Conservation (phyloP, 2,113 vertebrate genomes). For the Pseudopipra pipra region DNA sequence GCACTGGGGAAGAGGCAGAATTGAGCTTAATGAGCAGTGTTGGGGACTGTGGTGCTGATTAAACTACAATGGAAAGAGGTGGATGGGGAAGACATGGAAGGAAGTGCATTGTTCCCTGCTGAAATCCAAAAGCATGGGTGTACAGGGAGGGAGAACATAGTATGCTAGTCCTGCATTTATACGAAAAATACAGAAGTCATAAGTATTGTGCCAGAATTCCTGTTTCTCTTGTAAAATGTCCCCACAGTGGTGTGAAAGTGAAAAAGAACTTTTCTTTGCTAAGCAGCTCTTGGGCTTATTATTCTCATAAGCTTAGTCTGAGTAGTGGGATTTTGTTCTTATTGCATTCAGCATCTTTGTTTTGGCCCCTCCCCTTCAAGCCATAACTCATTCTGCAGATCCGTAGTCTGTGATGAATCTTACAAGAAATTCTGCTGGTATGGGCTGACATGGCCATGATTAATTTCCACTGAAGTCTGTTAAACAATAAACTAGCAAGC, state of each 20-base stretch:
- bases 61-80: neutral
- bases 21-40: neutral
- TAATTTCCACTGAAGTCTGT: neutral
- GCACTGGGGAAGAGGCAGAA: neutral
- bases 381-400: neutral
- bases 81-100: neutral
- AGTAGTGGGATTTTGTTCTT: neutral
- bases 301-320: neutral
- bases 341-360: neutral
- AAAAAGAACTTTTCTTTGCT: neutral
- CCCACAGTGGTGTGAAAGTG: neutral
- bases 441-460: neutral
- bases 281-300: neutral
- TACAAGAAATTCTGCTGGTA: neutral
- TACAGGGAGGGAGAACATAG: neutral
- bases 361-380: neutral
- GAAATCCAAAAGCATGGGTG: neutral
- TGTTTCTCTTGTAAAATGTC: neutral
- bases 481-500: neutral
- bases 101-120: neutral
- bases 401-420: neutral
- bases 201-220: neutral
- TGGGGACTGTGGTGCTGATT: neutral
- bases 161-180: neutral
- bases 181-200: neutral